Percentiles rank a stretch among this genome's conserved stretches.
phyloP scores from a whole-genome alignment of 2,888 invertebrate species.

The Margaritifera margaritifera region DNA sequence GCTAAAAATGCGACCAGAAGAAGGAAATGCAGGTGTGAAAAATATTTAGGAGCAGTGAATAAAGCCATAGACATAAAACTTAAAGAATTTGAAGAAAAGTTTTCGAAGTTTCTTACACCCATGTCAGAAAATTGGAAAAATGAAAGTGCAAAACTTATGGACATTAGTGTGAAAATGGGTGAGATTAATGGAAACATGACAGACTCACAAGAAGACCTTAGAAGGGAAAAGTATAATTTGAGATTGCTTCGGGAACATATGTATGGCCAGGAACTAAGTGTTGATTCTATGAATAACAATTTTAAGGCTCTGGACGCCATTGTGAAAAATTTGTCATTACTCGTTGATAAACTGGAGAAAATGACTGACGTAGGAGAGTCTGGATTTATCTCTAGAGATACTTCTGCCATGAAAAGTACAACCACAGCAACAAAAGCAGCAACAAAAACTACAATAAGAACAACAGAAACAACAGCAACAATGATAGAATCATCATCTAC shows the following conservation, averaged over 20 bases:
- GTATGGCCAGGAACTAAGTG: slow-evolving; percentile 32
- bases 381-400: no score
- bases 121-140: slow-evolving; percentile 6
- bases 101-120: slow-evolving; percentile 9
- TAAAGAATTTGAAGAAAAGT: slow-evolving; percentile 28
- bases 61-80: slow-evolving; percentile 30
- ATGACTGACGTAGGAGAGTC: slow-evolving; percentile 5
- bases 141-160: slow-evolving; percentile 16
- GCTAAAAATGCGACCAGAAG: neutral
- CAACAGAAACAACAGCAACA: no score
- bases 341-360: slow-evolving; percentile 37
- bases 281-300: slow-evolving; percentile 35
- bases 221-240: slow-evolving; percentile 38
- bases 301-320: slow-evolving; percentile 40
- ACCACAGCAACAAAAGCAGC: no score
- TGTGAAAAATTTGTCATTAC: slow-evolving; percentile 38
- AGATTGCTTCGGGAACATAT: slow-evolving; percentile 35
- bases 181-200: slow-evolving; percentile 30
- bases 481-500: no score
- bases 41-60: slow-evolving; percentile 32
- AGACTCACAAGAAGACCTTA: slow-evolving; percentile 33
- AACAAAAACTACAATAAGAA: no score
- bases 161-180: slow-evolving; percentile 22
- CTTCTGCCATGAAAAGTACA: no score
- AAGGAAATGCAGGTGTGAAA: slow-evolving; percentile 28